phyloP scores from a whole-genome alignment of 2,888 invertebrate species.

The Lathronympha strigana region DNA sequence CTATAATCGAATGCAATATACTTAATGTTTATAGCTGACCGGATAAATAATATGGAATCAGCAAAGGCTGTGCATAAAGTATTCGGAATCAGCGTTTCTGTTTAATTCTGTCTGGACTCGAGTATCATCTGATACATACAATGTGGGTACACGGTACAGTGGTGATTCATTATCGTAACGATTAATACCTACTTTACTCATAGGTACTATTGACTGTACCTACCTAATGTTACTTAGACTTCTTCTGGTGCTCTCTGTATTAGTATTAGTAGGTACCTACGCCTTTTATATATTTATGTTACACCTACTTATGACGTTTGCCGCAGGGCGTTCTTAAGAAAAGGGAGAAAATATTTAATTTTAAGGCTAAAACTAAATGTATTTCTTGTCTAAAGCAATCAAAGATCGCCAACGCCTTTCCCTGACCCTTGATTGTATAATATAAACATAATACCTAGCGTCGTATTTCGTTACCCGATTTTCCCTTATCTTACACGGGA shows the following conservation, averaged over 20 bases:
- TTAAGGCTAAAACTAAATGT: no score
- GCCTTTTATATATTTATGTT: no score
- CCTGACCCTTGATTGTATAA: no score
- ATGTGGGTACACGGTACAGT: background rate
- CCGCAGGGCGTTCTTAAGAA: no score
- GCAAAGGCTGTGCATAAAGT: conserved; percentile 6
- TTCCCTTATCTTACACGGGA: conserved; percentile 26
- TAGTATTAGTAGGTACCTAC: no score
- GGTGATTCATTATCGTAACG: background rate
- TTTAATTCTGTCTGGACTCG: background rate
- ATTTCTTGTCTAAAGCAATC: no score
- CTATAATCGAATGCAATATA: background rate
- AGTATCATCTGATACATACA: background rate
- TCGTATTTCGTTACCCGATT: conserved; percentile 51
- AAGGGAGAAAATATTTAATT: no score
- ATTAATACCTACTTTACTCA: background rate
- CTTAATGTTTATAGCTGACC: background rate
- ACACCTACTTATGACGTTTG: no score
- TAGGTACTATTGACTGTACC: no score
- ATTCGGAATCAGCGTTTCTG: background rate
- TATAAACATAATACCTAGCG: background rate
- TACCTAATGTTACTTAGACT: no score
- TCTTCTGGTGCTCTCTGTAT: no score
- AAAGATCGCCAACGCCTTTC: no score
- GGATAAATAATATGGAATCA: background rate